Evolutionary conservation across 2,113 vertebrate species (phyloP).

Genomic region (Ciconia boyciana): DNA sequence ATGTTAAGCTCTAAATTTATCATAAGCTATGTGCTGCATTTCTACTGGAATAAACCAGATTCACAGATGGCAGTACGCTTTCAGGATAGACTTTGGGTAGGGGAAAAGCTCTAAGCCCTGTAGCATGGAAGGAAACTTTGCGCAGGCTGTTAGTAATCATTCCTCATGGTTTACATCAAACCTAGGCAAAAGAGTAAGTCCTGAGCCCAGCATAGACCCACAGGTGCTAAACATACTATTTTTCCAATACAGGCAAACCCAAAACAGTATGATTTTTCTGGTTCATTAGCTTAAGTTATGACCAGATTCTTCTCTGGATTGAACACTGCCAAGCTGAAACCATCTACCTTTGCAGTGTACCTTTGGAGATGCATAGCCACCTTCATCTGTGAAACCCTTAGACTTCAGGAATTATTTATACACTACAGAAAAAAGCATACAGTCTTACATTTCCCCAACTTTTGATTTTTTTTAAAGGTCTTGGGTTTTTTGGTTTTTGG

Average conservation of each 20-base stretch:
- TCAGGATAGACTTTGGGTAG: background rate
- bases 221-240: accelerated
- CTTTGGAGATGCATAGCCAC: background rate
- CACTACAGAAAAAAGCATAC: background rate
- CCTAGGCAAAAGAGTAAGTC: background rate
- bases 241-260: background rate
- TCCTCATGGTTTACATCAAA: background rate
- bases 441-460: background rate
- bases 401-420: background rate
- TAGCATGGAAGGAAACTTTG: background rate
- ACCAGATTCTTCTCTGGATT: background rate
- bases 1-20: background rate
- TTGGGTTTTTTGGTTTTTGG: background rate
- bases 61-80: background rate
- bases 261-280: background rate
- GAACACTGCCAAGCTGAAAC: background rate
- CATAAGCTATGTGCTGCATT: background rate
- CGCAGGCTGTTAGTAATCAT: background rate
- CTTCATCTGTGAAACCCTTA: background rate
- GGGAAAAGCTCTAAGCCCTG: background rate
- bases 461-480: background rate
- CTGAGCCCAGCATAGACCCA: background rate
- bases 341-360: background rate
- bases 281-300: background rate
- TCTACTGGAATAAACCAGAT: background rate